Base-by-base conservation (phyloP, 2,113 vertebrate species). In the Theropithecus gelada region DNA sequence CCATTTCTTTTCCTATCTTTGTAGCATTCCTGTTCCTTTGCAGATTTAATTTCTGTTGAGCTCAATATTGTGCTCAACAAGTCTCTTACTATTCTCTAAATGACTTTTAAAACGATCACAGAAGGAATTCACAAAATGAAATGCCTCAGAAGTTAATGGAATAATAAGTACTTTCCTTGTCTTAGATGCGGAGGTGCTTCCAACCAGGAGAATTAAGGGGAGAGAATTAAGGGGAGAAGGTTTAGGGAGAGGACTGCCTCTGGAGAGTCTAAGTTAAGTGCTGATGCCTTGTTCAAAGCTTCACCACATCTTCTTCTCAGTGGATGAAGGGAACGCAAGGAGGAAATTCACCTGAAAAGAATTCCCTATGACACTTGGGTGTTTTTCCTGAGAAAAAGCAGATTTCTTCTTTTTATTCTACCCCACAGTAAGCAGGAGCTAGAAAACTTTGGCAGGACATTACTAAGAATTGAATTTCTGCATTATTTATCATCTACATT, bases 51-150 rank as follows among this genome's bases (percentile, higher is more conserved):
- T 85, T 85, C 88, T 88, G 61, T 64, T 70, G 38, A 92, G 75
- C 32, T 89, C n/a, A 40, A 66, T 86, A 52, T 72, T 95, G 85
- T 75, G 66, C 45, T 97, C 76, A 72, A n/a, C 76, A 76, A n/a
- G 8, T 90, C 61, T 87, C 52, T 89, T 83, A 92, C n/a, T 91
- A 20, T 87, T 96, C 59, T 97, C 83, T 93, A 93, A 94, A 87
- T 64, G 55, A 55, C 70, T 88, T 90, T 55, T 90, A 81, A 97
- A 70, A 66, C 40, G 50, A 88, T 93, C 50, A 90, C 18, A 70
- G 66, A 85, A 88, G n/a, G 75, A 95, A 90, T 83, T 87, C 43
- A 66, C 55, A 73, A 83, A 66, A 64, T 43, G 30, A 96, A 94
- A 86, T 59, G 20, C 40, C 81, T n/a, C 30, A 14, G 17, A 45